Percentiles rank a stretch among this genome's conserved stretches.
Evolutionary conservation across 2,888 invertebrate genomes (phyloP).

Genomic region (Lochmaea crataegi): DNA sequence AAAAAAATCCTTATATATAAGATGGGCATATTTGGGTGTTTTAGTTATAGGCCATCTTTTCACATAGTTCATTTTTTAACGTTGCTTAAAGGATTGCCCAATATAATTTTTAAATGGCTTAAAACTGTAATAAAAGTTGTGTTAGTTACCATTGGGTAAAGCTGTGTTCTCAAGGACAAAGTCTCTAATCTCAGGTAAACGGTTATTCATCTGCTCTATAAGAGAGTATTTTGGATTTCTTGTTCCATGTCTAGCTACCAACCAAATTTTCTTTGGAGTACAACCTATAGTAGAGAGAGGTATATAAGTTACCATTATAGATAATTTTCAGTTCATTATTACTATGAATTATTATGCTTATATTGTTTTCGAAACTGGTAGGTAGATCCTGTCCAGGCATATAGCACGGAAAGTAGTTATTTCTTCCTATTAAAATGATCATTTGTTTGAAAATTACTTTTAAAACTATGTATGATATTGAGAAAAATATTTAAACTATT

Average conservation of each 20-base stretch:
- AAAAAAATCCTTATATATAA: constrained; percentile 21
- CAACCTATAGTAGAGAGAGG: constrained; percentile 51
- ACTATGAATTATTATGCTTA: too few species aligned
- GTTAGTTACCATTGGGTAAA: constrained; percentile 65
- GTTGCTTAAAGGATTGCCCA: too few species aligned
- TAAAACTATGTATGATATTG: too few species aligned
- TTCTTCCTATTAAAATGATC: too few species aligned
- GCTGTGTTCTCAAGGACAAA: constrained; percentile 69
- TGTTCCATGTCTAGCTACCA: constrained; percentile 82
- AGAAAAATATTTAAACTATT: too few species aligned
- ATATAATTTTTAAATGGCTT: too few species aligned
- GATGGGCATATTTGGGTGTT: not conserved
- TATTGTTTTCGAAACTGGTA: too few species aligned
- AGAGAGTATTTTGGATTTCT: constrained; percentile 74
- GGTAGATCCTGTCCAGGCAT: too few species aligned
- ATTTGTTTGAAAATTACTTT: too few species aligned
- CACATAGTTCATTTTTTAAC: not conserved
- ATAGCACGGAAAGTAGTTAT: too few species aligned
- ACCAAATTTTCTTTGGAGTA: constrained; percentile 74
- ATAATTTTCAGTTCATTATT: too few species aligned
- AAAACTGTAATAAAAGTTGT: not conserved
- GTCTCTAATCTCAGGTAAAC: constrained; percentile 68
- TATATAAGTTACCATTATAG: not conserved
- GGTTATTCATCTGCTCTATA: constrained; percentile 68
- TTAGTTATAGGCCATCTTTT: not conserved